Conservation (phyloP, 2,888 invertebrate genomes). For the Siphlonurus alternatus region DNA sequence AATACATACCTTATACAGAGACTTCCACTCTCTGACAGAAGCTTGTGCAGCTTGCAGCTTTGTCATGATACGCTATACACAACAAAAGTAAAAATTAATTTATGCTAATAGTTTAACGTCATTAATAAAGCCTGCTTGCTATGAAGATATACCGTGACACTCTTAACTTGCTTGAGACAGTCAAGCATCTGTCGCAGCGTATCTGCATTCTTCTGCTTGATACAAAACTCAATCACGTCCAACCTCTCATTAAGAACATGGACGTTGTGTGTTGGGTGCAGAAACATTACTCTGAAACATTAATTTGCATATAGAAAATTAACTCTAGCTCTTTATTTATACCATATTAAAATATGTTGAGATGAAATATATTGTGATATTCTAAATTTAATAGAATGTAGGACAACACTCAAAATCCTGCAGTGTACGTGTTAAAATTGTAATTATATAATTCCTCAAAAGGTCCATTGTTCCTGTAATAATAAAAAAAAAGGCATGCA, state of each 20-base stretch:
- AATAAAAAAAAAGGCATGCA: no score
- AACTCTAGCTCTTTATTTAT: neutral
- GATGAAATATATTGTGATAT: no score
- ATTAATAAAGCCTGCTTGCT: no score
- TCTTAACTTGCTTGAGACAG: slow-evolving; percentile 41
- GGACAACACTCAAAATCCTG: no score
- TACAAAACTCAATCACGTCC: slow-evolving; percentile 51
- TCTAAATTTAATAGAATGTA: no score
- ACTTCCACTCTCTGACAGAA: slow-evolving; percentile 48
- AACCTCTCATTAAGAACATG: slow-evolving; percentile 41
- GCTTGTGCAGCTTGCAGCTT: slow-evolving; percentile 46
- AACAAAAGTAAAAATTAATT: slow-evolving; percentile 9
- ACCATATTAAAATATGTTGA: no score
- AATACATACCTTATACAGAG: slow-evolving; percentile 43
- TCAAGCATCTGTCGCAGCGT: slow-evolving; percentile 42
- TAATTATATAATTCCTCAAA: no score
- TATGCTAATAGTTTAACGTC: no score
- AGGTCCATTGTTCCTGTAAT: no score
- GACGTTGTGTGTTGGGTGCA: slow-evolving; percentile 49
- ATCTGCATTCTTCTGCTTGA: slow-evolving; percentile 40
- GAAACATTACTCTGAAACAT: slow-evolving; percentile 45
- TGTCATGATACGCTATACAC: slow-evolving; percentile 36
- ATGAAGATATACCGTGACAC: slow-evolving; percentile 44
- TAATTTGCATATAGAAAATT: slow-evolving; percentile 7
- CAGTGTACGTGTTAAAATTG: neutral